A percentile compares a stretch with the other conserved stretches of the same genome.
Evolutionary conservation across 2,113 vertebrate genomes (phyloP).

Genomic region (Ahaetulla prasina): DNA sequence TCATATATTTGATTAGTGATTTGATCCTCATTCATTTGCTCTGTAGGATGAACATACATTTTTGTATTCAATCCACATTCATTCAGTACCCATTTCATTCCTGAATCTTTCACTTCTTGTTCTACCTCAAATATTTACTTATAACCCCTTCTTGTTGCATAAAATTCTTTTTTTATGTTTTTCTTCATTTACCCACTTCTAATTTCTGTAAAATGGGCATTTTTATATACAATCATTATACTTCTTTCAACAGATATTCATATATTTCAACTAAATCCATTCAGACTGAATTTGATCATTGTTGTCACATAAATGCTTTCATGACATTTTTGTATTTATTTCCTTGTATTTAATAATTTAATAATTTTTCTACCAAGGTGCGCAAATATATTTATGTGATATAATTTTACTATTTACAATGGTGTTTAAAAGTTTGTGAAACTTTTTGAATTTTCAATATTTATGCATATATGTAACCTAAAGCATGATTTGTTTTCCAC

Average conservation of each 20-base stretch:
- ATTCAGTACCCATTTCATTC: neutral
- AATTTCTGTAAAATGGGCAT: neutral
- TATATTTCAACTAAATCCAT: neutral
- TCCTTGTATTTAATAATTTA: neutral
- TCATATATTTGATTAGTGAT: neutral
- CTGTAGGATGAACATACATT: neutral
- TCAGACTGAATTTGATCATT: neutral
- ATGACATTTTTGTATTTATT: neutral
- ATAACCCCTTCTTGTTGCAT: neutral
- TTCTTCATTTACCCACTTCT: neutral
- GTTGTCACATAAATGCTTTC: neutral
- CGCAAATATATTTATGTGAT: neutral
- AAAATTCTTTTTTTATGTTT: neutral
- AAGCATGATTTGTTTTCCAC: neutral
- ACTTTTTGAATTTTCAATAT: neutral
- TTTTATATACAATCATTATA: neutral
- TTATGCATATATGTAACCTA: neutral
- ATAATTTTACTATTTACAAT: neutral
- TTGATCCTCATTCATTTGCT: neutral
- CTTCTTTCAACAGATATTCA: neutral
- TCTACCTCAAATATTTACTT: neutral
- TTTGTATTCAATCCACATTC: neutral
- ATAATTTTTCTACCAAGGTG: neutral
- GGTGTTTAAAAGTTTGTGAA: neutral
- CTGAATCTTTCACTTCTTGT: neutral